phyloP scores from a whole-genome alignment of 2,113 vertebrate genomes.

The Halichoeres trimaculatus region DNA sequence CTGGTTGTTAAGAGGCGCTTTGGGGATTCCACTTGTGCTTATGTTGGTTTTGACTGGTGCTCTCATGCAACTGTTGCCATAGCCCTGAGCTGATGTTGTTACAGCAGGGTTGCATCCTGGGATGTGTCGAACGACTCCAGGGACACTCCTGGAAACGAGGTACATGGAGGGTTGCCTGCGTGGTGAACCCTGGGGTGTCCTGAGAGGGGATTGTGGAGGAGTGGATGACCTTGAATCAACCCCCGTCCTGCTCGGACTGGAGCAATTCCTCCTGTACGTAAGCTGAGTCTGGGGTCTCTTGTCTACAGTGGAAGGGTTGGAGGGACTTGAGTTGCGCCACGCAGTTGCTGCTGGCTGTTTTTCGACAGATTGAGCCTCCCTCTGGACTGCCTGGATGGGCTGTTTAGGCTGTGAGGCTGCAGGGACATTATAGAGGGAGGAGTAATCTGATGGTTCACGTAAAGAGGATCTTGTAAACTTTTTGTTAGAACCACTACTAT shows the following conservation, averaged over 20 bases:
- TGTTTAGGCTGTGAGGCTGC: slow-evolving; percentile 42
- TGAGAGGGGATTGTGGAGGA: slow-evolving; percentile 76
- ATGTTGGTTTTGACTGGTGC: slow-evolving; percentile 87
- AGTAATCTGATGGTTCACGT: slow-evolving; percentile 77
- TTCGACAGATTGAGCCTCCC: slow-evolving; percentile 44
- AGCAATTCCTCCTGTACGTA: slow-evolving; percentile 74
- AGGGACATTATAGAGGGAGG: slow-evolving; percentile 62
- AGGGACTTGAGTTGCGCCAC: slow-evolving; percentile 45
- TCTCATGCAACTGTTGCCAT: slow-evolving; percentile 84
- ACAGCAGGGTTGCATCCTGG: slow-evolving; percentile 65
- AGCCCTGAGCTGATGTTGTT: slow-evolving; percentile 74
- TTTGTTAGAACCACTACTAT: slow-evolving; percentile 59
- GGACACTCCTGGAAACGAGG: slow-evolving; percentile 73
- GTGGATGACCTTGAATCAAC: slow-evolving; percentile 63
- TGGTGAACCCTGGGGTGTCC: slow-evolving; percentile 80
- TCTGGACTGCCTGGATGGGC: slow-evolving; percentile 49
- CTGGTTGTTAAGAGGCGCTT: slow-evolving; percentile 83
- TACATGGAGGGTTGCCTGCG: slow-evolving; percentile 72
- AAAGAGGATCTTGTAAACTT: slow-evolving; percentile 67
- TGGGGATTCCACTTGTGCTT: slow-evolving; percentile 88
- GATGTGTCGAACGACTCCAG: slow-evolving; percentile 63
- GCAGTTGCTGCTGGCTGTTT: slow-evolving; percentile 27
- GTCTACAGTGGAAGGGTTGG: slow-evolving; percentile 52
- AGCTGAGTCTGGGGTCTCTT: slow-evolving; percentile 75
- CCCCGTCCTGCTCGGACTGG: slow-evolving; percentile 71